Base-by-base conservation (phyloP, 1,140 invertebrate species). In the Eumeta japonica region DNA sequence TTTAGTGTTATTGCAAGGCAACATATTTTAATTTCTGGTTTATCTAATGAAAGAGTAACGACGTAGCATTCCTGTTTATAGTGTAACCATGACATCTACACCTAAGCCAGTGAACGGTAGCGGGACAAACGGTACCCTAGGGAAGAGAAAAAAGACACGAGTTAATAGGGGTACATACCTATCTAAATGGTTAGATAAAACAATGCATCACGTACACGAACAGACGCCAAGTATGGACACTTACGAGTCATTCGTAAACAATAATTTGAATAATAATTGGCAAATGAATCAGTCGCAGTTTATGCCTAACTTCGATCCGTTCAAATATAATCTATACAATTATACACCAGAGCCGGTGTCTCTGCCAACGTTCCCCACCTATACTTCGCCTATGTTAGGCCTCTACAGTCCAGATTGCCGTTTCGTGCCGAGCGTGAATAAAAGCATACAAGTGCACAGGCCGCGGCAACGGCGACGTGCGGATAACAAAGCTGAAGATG, bases 71-170 rank as follows among this genome's bases (percentile, higher is more conserved):
- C 28, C 28, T 13, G 28, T 30, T 30, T 30, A 5, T 13, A 4
- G 13, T 13, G 5, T 10, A 11, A 11, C 28, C 28, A 70, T 71
- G 64, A 60, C 66, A 52, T 62, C 70, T 49, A 59, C 62, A 46
- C 55, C 66, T 43, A 64, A 67, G 56, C 62, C 60, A 59, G 45
- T 52, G 48, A 70, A 65, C 52, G 52, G 54, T 40, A 62, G 52
- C 55, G 48, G 50, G 48, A 48, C 57, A 37, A 65, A 63, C 56
- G 58, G 59, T 46, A 48, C 56, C 45, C 48, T 59, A 41, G 63
- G 65, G 55, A 74, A 74, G 52, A 62, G 70, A 37, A 74, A 74
- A 52, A 74, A 71, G 53, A 59, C 63, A 30, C 55, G 55, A 32
- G 52, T 52, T 24, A 65, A 46, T 35, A 62, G 62, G 48, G 55